Evolutionary conservation across 2,797 vertebrate species (phyloP), one percentile per base, ranked within the genome.

Genomic region (Fistularia tabacaria): DNA sequence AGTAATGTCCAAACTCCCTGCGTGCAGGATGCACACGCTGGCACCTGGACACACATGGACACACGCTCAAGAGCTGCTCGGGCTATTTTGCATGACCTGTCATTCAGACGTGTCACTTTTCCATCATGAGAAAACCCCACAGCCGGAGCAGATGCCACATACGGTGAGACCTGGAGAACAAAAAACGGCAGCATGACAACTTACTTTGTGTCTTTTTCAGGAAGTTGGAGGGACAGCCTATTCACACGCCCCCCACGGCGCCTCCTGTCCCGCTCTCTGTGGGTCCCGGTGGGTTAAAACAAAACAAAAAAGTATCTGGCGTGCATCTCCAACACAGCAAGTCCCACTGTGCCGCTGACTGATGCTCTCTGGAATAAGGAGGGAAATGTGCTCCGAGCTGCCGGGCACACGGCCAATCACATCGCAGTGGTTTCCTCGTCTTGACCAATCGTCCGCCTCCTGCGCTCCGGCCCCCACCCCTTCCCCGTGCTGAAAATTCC

Each of bases 291-390:
- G 47, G 69, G 53, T 54, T 25, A 46, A 62, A 69, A 72, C 64
- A 25, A 25, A 25, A 25, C 60, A 77, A 84, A 86, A 81, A 25
- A 82, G 64, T 75, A 73, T 75, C 54, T 66, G 58, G 47, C 69
- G 73, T 73, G 66, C 74, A 80, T 87, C 81, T 76, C 74, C 66
- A 60, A 61, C 71, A 72, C 64, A 71, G 61, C 71, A 54, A 71
- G 59, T 75, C 75, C 69, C 76, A 65, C 80, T 82, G 74, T 39
- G 62, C 75, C 71, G 80, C 83, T 82, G 43, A 66, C 77, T 81
- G 80, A 85, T 85, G 81, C 84, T 85, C 74, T 77, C 77, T 79
- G 78, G 77, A 84, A 82, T 73, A 80, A 84, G 79, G 85, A 86
- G 84, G 84, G 75, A 82, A 80, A 72, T 80, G 76, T 61, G 76